Conservation (phyloP, 2,888 invertebrate genomes). For the Heteromyza rotundicornis region DNA sequence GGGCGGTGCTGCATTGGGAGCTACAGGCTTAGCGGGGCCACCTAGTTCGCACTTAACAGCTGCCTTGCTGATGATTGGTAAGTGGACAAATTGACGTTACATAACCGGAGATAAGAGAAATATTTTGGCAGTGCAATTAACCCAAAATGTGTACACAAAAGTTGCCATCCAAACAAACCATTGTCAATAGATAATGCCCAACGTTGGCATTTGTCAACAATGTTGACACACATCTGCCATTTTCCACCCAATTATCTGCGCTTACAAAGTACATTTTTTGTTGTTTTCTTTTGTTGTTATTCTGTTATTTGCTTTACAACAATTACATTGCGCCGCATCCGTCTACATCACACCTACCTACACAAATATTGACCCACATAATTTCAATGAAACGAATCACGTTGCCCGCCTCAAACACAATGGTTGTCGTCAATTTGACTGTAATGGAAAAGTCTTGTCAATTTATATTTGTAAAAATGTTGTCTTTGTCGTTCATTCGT, state of each 20-base stretch:
- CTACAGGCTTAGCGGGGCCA: conserved; percentile 61
- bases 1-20: conserved; percentile 62
- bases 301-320: too few species aligned
- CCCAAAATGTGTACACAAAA: not conserved
- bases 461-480: too few species aligned
- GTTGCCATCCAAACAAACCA: too few species aligned
- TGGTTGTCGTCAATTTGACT: not conserved
- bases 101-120: not conserved
- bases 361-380: conserved; percentile 15
- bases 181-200: too few species aligned
- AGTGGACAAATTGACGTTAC: conserved; percentile 41
- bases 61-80: conserved; percentile 62
- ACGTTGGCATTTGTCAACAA: too few species aligned
- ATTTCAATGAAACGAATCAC: not conserved
- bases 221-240: too few species aligned
- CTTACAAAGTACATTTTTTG: too few species aligned
- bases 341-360: not conserved
- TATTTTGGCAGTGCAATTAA: not conserved
- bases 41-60: conserved; percentile 62
- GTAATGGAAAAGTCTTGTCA: not conserved
- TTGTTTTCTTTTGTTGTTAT: too few species aligned
- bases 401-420: not conserved
- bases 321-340: not conserved
- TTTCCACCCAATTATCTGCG: not conserved
- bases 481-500: not conserved